These are phyloP conservation scores for Dendrocincla fuliginosa DNA, from an alignment of 2,797 vertebrate species.

Conservation along the genomic window DNA sequence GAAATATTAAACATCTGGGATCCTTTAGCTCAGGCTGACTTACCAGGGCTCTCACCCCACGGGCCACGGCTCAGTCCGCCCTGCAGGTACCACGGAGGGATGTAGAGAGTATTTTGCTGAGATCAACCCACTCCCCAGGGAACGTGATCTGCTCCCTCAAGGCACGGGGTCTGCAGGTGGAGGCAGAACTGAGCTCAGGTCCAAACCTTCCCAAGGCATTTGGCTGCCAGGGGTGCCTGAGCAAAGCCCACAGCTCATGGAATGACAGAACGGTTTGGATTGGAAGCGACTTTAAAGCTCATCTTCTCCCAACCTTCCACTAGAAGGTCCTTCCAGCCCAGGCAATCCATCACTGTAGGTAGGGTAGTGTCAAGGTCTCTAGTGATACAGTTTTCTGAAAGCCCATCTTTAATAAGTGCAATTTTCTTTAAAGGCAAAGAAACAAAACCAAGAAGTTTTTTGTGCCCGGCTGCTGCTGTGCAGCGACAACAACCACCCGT, in stretches of 20 bases:
- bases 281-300: background rate
- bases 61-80: background rate
- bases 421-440: background rate
- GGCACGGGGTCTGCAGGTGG: background rate
- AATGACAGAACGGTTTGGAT: background rate
- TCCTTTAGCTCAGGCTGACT: background rate
- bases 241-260: background rate
- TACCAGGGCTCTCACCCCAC: background rate
- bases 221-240: background rate
- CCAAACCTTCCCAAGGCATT: background rate
- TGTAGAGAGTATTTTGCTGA: background rate
- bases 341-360: rapidly evolving
- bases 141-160: background rate
- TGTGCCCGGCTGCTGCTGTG: background rate
- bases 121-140: background rate
- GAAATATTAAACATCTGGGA: background rate
- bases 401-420: background rate
- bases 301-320: background rate
- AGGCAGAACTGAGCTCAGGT: background rate
- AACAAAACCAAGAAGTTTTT: background rate
- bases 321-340: background rate
- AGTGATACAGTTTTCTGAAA: background rate
- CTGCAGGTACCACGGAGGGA: background rate
- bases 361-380: background rate
- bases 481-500: rapidly evolving